phyloP scores from a whole-genome alignment of 2,113 vertebrate genomes.

The Tragelaphus strepsiceros region DNA sequence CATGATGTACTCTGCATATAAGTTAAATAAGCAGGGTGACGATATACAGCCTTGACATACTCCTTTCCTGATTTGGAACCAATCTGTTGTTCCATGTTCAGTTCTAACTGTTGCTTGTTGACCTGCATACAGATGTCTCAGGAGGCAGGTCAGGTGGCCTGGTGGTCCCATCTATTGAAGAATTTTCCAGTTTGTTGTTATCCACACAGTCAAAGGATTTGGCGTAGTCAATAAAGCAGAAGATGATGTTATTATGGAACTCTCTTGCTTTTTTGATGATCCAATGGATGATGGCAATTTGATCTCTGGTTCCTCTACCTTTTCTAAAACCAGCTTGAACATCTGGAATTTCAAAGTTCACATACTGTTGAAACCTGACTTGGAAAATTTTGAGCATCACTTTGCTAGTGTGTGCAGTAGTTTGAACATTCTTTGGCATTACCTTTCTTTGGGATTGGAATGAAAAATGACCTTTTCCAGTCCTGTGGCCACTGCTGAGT shows the following conservation, averaged over 20 bases:
- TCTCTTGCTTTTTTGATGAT: background rate
- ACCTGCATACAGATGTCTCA: background rate
- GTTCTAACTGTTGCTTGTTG: background rate
- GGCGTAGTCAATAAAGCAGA: background rate
- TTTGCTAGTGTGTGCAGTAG: background rate
- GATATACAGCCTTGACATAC: background rate
- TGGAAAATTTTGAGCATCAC: background rate
- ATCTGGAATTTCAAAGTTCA: background rate
- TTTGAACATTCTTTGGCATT: background rate
- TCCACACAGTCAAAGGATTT: background rate
- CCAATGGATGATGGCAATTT: background rate
- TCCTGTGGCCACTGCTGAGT: background rate
- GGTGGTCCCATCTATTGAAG: background rate
- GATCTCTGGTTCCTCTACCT: background rate
- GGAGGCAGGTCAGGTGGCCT: background rate
- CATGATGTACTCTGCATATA: background rate
- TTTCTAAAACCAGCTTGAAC: background rate
- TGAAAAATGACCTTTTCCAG: background rate
- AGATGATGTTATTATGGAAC: background rate
- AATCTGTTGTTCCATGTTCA: background rate
- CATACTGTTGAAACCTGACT: background rate
- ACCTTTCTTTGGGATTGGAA: background rate
- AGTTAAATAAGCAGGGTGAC: background rate
- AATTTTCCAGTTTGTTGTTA: background rate
- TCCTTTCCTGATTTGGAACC: background rate